A percentile compares a stretch with the other conserved stretches of the same genome.
phyloP scores from a whole-genome alignment of 2,888 invertebrate species.

The Oligia latruncula region DNA sequence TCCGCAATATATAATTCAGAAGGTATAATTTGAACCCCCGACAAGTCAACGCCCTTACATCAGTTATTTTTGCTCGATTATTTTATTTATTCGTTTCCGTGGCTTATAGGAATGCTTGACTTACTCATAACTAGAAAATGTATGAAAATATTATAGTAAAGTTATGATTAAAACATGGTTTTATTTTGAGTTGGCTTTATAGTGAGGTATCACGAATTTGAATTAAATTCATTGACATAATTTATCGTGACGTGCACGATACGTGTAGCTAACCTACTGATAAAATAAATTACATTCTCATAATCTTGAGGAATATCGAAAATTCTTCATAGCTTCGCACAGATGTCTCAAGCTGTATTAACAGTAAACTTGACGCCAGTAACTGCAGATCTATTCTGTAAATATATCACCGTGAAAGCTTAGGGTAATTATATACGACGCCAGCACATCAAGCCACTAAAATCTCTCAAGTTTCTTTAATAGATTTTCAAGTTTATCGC shows the following conservation, averaged over 20 bases:
- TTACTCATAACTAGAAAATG: constrained; percentile 13
- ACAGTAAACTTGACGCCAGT: background rate
- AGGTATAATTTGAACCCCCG: constrained; percentile 15
- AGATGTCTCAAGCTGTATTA: background rate
- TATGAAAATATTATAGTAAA: constrained; percentile 5
- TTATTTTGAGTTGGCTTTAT: constrained; percentile 10
- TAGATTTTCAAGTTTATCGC: no score
- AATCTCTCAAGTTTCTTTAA: no score
- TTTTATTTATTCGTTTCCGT: constrained; percentile 1
- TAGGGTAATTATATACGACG: no score
- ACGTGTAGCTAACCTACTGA: background rate
- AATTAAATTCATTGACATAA: constrained; percentile 29
- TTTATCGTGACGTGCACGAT: background rate
- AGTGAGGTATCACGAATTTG: constrained; percentile 1
- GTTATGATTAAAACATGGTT: constrained; percentile 42
- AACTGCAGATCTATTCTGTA: no score
- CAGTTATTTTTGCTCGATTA: constrained; percentile 14
- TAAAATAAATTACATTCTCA: background rate
- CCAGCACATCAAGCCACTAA: no score
- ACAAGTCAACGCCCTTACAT: constrained; percentile 14
- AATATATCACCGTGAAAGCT: no score
- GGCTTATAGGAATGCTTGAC: background rate
- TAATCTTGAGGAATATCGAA: background rate
- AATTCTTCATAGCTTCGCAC: background rate
- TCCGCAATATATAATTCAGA: constrained; percentile 46